Evolutionary conservation across 2,113 vertebrate genomes (phyloP), one percentile per base, ranked within the genome.

Genomic region (Haemorhous mexicanus): DNA sequence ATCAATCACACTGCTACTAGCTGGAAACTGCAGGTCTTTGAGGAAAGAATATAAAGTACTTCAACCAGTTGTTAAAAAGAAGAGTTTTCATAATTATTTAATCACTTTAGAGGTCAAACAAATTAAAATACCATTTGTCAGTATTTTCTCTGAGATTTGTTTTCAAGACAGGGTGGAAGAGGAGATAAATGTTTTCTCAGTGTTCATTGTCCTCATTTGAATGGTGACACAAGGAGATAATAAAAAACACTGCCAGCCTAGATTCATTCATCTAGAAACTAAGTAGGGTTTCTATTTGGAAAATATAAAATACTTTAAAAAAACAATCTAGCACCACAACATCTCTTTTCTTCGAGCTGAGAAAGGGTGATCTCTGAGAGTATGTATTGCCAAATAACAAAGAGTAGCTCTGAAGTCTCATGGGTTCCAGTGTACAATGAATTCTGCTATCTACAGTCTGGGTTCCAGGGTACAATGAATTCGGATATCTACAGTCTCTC

Each of bases 91-190:
- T 97, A 96, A 98, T 97, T 97, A 96, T 96, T 97, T 97, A 97
- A 97, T 97, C 82, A 85, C 88, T 89, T 95, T 76, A 96, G 94
- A 97, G 90, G 93, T 96, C 94, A 98, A 97, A 96, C 41, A 93
- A 98, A 98, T 97, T 97, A 97, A 97, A 98, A 96, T 95, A 93
- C 87, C 33, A 94, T 97, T 96, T 98, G 93, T 94, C 96, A 95
- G 91, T 96, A 95, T 87, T 91, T 98, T 96, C 56, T 82, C 84
- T 82, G 80, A 82, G 70, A 90, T 92, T 92, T 96, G 41, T 95
- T 97, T 97, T 95, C 73, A 94, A 72, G 66, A 88, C 9, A 26
- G 58, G 35, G 3, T 2, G 23, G 11, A 73, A 80, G 52, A 81
- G 7, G 15, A 78, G 39, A 77, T 96, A 85, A 83, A 78, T 91